A percentile compares a stretch with the other conserved stretches of the same genome.
These are phyloP conservation scores for Halictus quadricinctus DNA, from an alignment of 2,888 invertebrate species.

Conservation along the genomic window DNA sequence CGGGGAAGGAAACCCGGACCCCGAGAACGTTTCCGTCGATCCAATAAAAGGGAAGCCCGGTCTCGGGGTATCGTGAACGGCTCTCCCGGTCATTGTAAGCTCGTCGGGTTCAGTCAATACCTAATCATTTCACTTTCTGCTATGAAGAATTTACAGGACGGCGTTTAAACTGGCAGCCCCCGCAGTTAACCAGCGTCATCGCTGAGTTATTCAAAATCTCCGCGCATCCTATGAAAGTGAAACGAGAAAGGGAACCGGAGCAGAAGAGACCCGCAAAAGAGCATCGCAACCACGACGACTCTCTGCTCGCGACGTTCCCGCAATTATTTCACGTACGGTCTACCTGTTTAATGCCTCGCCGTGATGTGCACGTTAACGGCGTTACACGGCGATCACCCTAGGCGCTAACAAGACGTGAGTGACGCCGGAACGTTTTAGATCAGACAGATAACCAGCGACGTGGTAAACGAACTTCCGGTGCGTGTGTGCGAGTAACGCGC, in stretches of 20 bases:
- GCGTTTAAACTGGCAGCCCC: not conserved
- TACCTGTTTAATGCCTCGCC: conserved; percentile 62
- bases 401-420: conserved; percentile 77
- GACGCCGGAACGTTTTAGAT: conserved; percentile 76
- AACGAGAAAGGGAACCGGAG: conserved; percentile 24
- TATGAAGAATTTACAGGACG: not conserved
- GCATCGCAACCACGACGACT: conserved; percentile 29
- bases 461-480: conserved; percentile 65
- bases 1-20: conserved; percentile 51
- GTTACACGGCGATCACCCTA: conserved; percentile 68
- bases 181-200: not conserved
- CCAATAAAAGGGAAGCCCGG: conserved; percentile 25
- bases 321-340: conserved; percentile 61
- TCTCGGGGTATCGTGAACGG: not conserved
- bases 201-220: conserved; percentile 29
- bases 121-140: conserved; percentile 38
- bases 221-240: conserved; percentile 27
- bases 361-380: conserved; percentile 70
- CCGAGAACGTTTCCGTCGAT: conserved; percentile 15
- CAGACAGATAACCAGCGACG: conserved; percentile 70
- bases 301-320: conserved; percentile 30
- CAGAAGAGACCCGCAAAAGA: conserved; percentile 25
- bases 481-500: conserved; percentile 36
- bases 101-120: not conserved
- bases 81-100: conserved; percentile 3